Percentiles rank a stretch among this genome's conserved stretches.
Evolutionary conservation across 2,113 vertebrate genomes (phyloP).

Genomic region (Sminthopsis crassicaudata): DNA sequence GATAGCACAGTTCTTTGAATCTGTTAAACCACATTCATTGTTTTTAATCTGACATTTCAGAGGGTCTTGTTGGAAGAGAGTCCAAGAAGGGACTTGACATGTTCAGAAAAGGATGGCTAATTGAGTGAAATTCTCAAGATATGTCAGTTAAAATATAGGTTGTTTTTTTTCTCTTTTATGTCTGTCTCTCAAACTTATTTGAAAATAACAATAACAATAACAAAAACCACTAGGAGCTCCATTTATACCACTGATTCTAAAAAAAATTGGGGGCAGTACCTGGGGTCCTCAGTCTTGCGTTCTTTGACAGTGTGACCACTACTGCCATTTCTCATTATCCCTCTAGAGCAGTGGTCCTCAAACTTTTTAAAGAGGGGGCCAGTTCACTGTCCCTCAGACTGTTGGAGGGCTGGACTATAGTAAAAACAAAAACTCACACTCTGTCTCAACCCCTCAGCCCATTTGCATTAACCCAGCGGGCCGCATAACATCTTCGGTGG

Average conservation of each 20-base stretch:
- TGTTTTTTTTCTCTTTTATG: background rate
- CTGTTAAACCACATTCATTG: background rate
- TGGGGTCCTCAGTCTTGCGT: too few species aligned
- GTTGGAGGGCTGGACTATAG: too few species aligned
- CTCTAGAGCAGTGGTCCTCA: too few species aligned
- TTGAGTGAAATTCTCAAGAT: constrained; percentile 27
- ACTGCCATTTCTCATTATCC: background rate
- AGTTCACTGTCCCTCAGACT: too few species aligned
- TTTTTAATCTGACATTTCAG: background rate
- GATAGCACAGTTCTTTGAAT: background rate
- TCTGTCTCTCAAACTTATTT: background rate
- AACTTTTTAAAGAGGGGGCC: too few species aligned
- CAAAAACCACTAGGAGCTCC: background rate
- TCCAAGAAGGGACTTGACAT: background rate
- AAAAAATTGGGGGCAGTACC: background rate
- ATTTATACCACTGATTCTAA: background rate
- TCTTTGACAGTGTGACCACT: background rate
- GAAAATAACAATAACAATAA: background rate
- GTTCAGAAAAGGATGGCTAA: background rate
- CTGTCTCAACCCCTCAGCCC: too few species aligned
- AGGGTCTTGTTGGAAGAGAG: background rate
- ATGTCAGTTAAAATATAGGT: background rate
- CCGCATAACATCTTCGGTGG: too few species aligned
- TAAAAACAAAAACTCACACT: too few species aligned
- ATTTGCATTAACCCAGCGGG: too few species aligned